Percentiles rank a stretch among this genome's conserved stretches.
Conservation (phyloP, 2,888 invertebrate species). For the Leucoma salicis region DNA sequence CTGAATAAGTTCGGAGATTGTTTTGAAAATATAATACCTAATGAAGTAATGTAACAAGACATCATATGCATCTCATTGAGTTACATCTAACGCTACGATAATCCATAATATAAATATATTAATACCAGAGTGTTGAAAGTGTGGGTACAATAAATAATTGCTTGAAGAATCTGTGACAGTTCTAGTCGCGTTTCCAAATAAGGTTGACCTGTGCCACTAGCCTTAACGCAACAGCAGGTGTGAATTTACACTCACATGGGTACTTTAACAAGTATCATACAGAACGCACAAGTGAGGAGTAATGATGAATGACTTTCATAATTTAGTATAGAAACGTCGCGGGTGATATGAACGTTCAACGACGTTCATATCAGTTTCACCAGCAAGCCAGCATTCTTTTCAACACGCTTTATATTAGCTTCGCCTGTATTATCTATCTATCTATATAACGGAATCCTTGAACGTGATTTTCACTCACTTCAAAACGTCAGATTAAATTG, state of each 20-base stretch:
- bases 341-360: conserved; percentile 49
- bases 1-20: conserved; percentile 26
- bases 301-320: conserved; percentile 70
- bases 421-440: no score
- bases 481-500: no score
- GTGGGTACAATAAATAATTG: not conserved
- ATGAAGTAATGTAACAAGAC: no score
- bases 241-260: conserved; percentile 24
- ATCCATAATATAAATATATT: not conserved
- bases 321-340: conserved; percentile 72
- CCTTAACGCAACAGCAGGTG: conserved; percentile 44
- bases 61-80: no score
- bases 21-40: conserved; percentile 26
- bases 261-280: conserved; percentile 12
- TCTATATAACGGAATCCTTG: no score
- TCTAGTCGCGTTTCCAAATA: conserved; percentile 53
- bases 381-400: no score
- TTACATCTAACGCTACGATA: no score
- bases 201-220: conserved; percentile 50
- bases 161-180: conserved; percentile 48
- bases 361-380: conserved; percentile 10
- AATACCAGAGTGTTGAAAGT: no score
- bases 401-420: no score
- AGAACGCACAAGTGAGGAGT: conserved; percentile 17
- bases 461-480: no score